phyloP scores from a whole-genome alignment of 2,113 vertebrate species.

The Ciconia boyciana region DNA sequence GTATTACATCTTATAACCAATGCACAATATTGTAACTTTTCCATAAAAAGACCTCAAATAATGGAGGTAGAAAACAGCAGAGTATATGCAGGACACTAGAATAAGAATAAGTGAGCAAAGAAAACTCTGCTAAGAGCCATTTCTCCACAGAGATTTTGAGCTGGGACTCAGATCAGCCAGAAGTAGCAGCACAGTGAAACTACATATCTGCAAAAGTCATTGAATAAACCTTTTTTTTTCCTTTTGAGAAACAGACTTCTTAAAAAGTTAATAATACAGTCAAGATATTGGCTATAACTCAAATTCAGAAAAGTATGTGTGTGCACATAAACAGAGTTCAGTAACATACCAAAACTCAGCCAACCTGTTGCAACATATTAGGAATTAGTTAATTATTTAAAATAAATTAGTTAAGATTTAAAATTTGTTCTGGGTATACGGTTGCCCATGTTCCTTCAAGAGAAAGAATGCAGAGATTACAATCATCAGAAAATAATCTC shows the following conservation, averaged over 20 bases:
- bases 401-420: background rate
- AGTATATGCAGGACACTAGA: background rate
- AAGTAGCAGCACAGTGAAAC: background rate
- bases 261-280: background rate
- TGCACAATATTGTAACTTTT: background rate
- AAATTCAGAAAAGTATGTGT: background rate
- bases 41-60: background rate
- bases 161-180: background rate
- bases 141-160: background rate
- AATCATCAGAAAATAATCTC: background rate
- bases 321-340: background rate
- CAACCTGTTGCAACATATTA: background rate
- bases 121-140: background rate
- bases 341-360: background rate
- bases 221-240: background rate
- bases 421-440: background rate
- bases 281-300: background rate
- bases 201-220: background rate
- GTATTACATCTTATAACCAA: background rate
- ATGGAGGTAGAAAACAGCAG: background rate
- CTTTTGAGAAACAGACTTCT: background rate
- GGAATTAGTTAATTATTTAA: background rate
- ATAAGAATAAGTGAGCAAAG: background rate
- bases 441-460: background rate
- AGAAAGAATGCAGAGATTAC: background rate